phyloP scores from a whole-genome alignment of 2,888 invertebrate genomes.

The Rugalucina vietnamica region DNA sequence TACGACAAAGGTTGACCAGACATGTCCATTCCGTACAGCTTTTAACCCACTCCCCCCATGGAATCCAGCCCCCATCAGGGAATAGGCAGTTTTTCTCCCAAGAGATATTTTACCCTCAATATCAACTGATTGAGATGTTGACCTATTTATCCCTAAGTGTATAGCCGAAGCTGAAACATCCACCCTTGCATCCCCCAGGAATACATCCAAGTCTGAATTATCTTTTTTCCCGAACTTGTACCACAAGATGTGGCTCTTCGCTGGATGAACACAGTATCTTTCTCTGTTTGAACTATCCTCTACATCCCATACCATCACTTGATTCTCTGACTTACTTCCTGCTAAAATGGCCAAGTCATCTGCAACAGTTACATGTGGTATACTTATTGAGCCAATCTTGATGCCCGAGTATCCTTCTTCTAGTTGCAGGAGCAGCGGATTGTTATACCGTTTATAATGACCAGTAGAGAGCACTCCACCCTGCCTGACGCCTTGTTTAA shows the following conservation, averaged over 20 bases:
- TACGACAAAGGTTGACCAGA: not conserved
- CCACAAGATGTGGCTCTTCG: not conserved
- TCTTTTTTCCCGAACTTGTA: not conserved
- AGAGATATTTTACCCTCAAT: not conserved
- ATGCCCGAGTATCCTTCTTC: not conserved
- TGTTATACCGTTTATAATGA: conserved; percentile 7
- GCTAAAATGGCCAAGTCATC: not conserved
- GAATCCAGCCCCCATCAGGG: not conserved
- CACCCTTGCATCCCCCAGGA: not conserved
- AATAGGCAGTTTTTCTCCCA: not conserved
- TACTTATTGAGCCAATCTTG: not conserved
- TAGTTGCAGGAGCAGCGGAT: not conserved
- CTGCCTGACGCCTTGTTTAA: not conserved
- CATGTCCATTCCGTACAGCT: not conserved
- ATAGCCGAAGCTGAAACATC: not conserved
- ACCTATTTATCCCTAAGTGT: not conserved
- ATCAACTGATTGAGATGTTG: not conserved
- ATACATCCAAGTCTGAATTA: not conserved
- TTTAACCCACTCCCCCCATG: not conserved
- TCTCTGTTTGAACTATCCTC: not conserved
- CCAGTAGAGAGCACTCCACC: conserved; percentile 4
- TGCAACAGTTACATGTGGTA: not conserved
- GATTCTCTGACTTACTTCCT: not conserved
- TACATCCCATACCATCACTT: not conserved
- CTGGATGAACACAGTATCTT: not conserved